These are phyloP conservation scores for Cavia aperea DNA, from an alignment of 2,113 vertebrate species.

Conservation along the genomic window DNA sequence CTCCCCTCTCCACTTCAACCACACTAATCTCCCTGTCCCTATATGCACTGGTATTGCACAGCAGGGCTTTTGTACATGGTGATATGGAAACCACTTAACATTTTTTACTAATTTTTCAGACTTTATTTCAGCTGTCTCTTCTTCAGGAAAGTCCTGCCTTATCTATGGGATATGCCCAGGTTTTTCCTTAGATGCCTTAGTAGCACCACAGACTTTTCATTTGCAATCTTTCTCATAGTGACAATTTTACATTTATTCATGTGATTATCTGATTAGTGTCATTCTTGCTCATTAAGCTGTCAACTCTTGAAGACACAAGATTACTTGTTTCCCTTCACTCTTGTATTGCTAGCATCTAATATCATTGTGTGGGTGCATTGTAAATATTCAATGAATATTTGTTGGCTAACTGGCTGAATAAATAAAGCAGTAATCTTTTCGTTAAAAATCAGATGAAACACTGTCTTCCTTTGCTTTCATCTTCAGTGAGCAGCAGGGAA, in stretches of 20 bases:
- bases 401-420: neutral
- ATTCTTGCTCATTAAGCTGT: neutral
- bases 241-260: neutral
- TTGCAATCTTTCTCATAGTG: neutral
- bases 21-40: neutral
- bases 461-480: neutral
- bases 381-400: constrained; percentile 5
- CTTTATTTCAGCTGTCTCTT: neutral
- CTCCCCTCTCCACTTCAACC: neutral
- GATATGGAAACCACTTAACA: neutral
- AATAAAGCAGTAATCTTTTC: neutral
- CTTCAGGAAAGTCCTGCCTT: neutral
- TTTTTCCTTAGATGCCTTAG: neutral
- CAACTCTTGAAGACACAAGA: neutral
- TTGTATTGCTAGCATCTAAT: neutral
- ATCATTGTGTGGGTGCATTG: neutral
- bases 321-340: neutral
- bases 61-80: neutral
- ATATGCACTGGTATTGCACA: neutral
- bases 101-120: neutral
- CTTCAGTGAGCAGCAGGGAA: neutral
- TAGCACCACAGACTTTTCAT: neutral
- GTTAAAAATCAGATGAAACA: constrained; percentile 31
- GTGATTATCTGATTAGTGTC: constrained; percentile 1
- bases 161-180: neutral